Base-by-base conservation (phyloP, 2,113 vertebrate species). In the Abramis brama region DNA sequence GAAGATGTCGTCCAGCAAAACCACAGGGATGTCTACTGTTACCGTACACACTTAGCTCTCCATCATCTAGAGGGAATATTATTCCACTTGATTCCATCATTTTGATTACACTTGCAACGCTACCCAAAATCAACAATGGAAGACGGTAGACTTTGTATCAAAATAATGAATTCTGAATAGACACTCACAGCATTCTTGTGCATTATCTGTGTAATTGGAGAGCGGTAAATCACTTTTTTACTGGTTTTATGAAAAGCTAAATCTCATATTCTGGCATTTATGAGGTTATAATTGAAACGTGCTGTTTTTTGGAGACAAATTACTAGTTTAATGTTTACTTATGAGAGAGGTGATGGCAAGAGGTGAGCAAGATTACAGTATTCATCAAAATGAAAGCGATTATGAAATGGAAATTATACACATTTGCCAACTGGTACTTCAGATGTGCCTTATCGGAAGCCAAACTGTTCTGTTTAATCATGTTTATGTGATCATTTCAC, bases 281-380 rank as follows among this genome's bases (percentile, higher is more conserved):
- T 73, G 80, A 70, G 45, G 19, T 70, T 83, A 83, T 57, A 83
- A 83, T 83, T 83, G 30, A 73, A 73, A 27, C 33, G 7, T 73
- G 82, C 82, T 59, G 82, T 43, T 83, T 82, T 82, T 82, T 36
- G 12, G 50, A 83, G 66, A 59, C 68, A 83, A 83, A 83, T 83
- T 13, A 83, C 66, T 73, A 59, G 68, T 59, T 68, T 36, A 70
- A 82, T 82, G 80, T 82, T 83, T 83, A 73, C 45, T 36, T 39
- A 39, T 73, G 66, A 71, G 64, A 83, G 33, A 71, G 23, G 23
- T 57, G 64, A 71, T 83, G 60, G 81, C 81, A 73, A 59, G 50
- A 83, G 68, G 82, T 19, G 50, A 71, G 68, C 47, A 39, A 83
- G 68, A 83, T 73, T 83, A 59, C 23, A 83, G 68, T 59, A 43